These are phyloP conservation scores for Engystomops pustulosus DNA, from an alignment of 2,113 vertebrate species.

Conservation along the genomic window DNA sequence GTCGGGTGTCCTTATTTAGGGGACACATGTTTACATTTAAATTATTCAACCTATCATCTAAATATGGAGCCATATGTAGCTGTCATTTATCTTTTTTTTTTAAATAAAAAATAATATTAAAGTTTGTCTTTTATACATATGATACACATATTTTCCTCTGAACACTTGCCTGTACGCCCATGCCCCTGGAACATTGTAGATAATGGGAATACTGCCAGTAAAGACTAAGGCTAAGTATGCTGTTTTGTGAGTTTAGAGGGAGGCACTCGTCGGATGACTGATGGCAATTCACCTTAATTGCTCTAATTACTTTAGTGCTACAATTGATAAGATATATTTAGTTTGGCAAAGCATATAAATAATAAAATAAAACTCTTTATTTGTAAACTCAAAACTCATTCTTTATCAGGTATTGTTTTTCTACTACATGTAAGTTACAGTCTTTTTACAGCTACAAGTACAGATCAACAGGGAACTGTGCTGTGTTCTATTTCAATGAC, in stretches of 20 bases:
- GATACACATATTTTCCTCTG: not conserved
- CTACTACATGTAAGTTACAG: not conserved
- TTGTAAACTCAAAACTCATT: not conserved
- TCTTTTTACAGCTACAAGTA: slow-evolving; percentile 12
- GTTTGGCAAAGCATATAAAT: slow-evolving; percentile 22
- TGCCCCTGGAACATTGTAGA: not conserved
- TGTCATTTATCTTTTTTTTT: no score
- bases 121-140: no score
- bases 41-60: no score
- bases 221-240: not conserved
- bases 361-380: slow-evolving; percentile 5
- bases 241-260: slow-evolving; percentile 28
- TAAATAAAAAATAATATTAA: no score
- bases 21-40: no score
- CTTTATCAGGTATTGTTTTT: slow-evolving; percentile 22
- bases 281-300: not conserved
- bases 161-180: not conserved
- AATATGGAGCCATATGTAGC: no score
- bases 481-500: not conserved
- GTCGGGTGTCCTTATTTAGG: no score
- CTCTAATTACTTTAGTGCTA: slow-evolving; percentile 19
- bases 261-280: slow-evolving; percentile 16
- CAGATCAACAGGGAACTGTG: not conserved
- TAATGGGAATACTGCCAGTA: slow-evolving; percentile 27
- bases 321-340: slow-evolving; percentile 1